Base-by-base conservation (phyloP, 2,888 invertebrate species). In the Teleiodes luculella region DNA sequence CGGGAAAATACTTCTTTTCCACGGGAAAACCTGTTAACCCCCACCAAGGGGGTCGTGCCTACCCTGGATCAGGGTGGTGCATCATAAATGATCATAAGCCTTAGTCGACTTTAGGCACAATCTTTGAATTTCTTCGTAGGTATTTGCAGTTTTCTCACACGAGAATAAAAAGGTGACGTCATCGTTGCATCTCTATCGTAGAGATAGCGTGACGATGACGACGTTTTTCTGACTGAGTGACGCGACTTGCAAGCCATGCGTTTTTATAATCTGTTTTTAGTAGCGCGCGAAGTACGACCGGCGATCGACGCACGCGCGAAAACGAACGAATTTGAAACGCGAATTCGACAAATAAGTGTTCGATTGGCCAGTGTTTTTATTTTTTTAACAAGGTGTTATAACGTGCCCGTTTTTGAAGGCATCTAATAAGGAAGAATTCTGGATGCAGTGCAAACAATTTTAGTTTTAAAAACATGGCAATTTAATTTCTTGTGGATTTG, bases 231-330 rank as follows among this genome's bases (percentile, higher is more conserved):
- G n/a, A 37, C 72, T 67, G 73, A 74, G 71, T 76, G 76, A 74
- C 8, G 39, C 39, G 10, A 10, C 39, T 41, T 20, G 16, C 11
- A 43, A 11, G n/a, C 43, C 24, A 20, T 75, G 72, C 47, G 47
- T 48, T 48, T 48, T 48, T 48, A 30, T 35, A 35, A 68, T 70
- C 64, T 57, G 68, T 78, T 77, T 49, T 79, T 70, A 87, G 87
- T 87, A 74, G 67, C 75, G 76, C 84, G 80, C 79, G 74, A 81
- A 77, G 83, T 67, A 68, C 78, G 76, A 70, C 67, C 60, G 76
- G 75, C 76, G 74, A 72, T 57, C 75, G 83, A 85, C 88, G 88
- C 74, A 65, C 74, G 77, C 69, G 67, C 59, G 55, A 53, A 47
- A 43, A 51, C 65, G 70, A 68, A 62, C 68, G 66, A 70, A 61